Evolutionary conservation across 2,113 vertebrate genomes (phyloP).

Genomic region (Philantomba maxwellii): DNA sequence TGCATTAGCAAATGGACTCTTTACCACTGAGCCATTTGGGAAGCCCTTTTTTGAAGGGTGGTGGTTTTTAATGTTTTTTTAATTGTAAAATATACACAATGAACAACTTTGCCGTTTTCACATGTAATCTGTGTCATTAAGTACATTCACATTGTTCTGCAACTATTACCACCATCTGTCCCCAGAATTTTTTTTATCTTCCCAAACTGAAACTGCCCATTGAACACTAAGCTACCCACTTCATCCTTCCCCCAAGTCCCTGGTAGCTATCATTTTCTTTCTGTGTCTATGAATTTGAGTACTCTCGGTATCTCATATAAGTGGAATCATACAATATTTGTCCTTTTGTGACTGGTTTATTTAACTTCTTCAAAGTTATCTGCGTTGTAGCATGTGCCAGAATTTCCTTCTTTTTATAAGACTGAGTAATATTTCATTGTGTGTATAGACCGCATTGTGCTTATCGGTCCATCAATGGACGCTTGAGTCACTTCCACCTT

Average conservation of each 20-base stretch:
- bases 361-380: not conserved
- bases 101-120: not conserved
- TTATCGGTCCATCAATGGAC: not conserved
- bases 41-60: not conserved
- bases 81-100: not conserved
- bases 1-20: not conserved
- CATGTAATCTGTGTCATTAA: not conserved
- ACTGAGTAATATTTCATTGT: not conserved
- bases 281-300: not conserved
- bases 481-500: not conserved
- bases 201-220: not conserved
- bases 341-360: not conserved
- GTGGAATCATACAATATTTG: not conserved
- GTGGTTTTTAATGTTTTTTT: not conserved
- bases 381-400: not conserved
- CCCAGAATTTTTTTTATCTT: not conserved
- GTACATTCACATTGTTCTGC: not conserved
- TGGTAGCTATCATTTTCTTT: not conserved
- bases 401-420: not conserved
- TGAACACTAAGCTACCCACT: not conserved
- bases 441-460: not conserved
- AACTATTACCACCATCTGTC: not conserved
- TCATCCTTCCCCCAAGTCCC: not conserved
- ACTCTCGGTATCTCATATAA: not conserved
- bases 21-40: not conserved